These are phyloP conservation scores for Macropus fuliginosus DNA, from an alignment of 2,797 vertebrate genomes.

Conservation along the genomic window DNA sequence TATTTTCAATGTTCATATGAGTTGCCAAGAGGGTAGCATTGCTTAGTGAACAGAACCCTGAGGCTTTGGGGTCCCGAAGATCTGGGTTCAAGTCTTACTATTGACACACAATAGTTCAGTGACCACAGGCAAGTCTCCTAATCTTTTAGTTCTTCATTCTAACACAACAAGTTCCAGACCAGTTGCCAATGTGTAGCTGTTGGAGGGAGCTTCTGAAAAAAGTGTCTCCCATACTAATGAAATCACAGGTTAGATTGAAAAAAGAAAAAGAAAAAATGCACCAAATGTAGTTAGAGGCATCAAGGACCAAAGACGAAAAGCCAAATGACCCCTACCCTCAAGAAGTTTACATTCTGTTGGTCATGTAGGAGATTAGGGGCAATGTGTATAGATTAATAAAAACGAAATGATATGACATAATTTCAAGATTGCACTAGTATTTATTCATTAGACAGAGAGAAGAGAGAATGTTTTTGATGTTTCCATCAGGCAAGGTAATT, in stretches of 20 bases:
- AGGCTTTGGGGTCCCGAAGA: not conserved
- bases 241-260: not conserved
- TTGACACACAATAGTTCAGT: not conserved
- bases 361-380: not conserved
- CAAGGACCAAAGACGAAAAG: not conserved
- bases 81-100: not conserved
- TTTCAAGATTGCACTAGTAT: not conserved
- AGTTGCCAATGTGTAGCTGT: not conserved
- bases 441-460: not conserved
- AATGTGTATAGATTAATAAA: not conserved
- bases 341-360: not conserved
- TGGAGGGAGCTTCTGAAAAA: not conserved
- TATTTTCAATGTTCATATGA: not conserved
- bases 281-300: not conserved
- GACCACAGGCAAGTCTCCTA: not conserved
- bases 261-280: not conserved
- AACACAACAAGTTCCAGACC: not conserved
- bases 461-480: not conserved
- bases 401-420: not conserved
- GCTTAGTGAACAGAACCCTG: not conserved
- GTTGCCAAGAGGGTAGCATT: not conserved
- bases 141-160: not conserved
- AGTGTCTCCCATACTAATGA: not conserved
- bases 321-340: not conserved
- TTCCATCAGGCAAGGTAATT: not conserved